Base-by-base conservation (phyloP, 2,888 invertebrate species). In the Ommatoiulus sabulosus region DNA sequence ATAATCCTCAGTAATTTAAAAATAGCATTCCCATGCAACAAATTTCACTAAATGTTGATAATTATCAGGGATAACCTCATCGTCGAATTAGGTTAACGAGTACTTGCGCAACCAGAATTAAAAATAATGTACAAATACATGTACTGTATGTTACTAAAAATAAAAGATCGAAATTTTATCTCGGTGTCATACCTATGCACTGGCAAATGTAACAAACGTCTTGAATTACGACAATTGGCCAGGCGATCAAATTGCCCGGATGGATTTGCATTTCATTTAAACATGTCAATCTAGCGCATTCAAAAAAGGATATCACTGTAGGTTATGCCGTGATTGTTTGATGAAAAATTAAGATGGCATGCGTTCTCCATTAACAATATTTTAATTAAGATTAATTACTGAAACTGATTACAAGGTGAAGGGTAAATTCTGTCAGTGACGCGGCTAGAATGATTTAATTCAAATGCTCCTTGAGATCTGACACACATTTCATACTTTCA, bases 211-310 rank as follows among this genome's bases (percentile, higher is more conserved):
- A 52, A 12, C 12, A 3, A 52, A 52, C 52, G 52, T 72, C 24
- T 72, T 72, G 0, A 72, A 72, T 72, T 72, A 72, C 20, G 72
- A 72, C 72, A 72, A 72, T 72, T 24, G 24, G 24, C 20, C 20
- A 72, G 72, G 10, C 20, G 72, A 72, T 72, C 72, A 24, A 72
- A 24, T 72, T 20, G 35, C 35, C 80, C 10, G 80, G 35, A 35
- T 43, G 80, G 80, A 80, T 80, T 80, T 43, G 35, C 35, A 80
- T 80, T 80, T 43, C 80, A 80, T 43, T 35, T 10, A 80, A 80
- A 80, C 8, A 72, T 72, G 72, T 24, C 20, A 20, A 20, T 72
- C 6, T 8, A 35, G 35, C 35, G 12, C 5, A 35, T 80, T 35
- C 35, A 80, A 12, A 43, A 8, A 24, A 43, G 35, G 20, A 35